Base-by-base conservation (phyloP, 2,797 vertebrate genomes). In the Novumbra hubbsi region DNA sequence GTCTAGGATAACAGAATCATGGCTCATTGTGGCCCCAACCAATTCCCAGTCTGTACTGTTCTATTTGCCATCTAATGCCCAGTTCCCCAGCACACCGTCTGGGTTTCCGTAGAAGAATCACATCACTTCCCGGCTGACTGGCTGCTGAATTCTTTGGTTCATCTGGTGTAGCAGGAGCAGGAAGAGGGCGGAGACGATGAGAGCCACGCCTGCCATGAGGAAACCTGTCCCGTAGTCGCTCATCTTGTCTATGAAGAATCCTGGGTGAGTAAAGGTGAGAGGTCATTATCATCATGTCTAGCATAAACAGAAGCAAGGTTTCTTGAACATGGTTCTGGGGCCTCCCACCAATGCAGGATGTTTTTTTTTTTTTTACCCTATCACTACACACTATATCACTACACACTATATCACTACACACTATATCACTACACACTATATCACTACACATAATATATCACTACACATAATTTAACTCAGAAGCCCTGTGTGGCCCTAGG, bases 131-230 rank as follows among this genome's bases (percentile, higher is more conserved):
- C 52, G 27, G 32, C 0, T 14, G 28, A 34, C 34, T 16, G 72
- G 73, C 32, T 49, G 11, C 48, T 48, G 71, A 77, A 14, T n/a
- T 75, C 70, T 80, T 62, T 28, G 82, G 69, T 81, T 87, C 83
- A 89, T 87, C 55, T 88, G 86, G 65, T 73, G 52, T 73, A 91
- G 83, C 68, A 90, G 73, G 32, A 92, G 83, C 74, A 91, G 84
- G 85, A 91, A 93, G 41, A 45, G 62, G 49, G 65, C 21, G n/a
- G 73, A 74, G 12, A 74, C 32, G 8, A 74, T 68, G n/a, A 74
- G 63, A 5, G 73, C 19, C 28, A 74, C 65, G 28, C 73, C 64
- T 8, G 32, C 66, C 65, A 57, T 74, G 17, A 65, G 28, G n/a
- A 70, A 71, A 62, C 45, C 68, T 34, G 57, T 67, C 66, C 45